phyloP scores from a whole-genome alignment of 2,797 vertebrate genomes.

The Fistularia tabacaria region DNA sequence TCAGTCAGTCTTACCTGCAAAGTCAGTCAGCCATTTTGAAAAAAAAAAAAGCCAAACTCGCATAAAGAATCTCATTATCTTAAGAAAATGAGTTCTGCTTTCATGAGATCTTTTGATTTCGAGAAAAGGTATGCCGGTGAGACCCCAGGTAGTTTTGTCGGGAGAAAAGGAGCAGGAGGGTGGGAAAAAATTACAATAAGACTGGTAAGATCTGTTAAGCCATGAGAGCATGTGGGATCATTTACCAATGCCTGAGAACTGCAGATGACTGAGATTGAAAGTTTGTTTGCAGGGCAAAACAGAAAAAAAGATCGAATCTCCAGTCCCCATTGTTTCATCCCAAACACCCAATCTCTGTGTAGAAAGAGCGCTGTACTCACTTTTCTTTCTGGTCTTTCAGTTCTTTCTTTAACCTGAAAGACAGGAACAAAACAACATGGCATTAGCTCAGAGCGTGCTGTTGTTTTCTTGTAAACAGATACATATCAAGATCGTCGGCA shows the following conservation, averaged over 20 bases:
- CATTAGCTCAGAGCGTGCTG: conserved; percentile 46
- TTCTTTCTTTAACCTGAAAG: conserved; percentile 91
- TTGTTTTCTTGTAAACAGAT: conserved; percentile 55
- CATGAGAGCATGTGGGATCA: conserved; percentile 8
- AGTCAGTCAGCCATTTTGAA: too few relatives aligned
- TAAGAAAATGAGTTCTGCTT: too few relatives aligned
- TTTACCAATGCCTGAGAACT: background rate
- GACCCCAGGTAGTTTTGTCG: too few relatives aligned
- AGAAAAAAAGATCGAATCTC: conserved; percentile 4
- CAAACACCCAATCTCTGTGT: conserved; percentile 9
- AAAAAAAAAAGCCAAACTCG: too few relatives aligned
- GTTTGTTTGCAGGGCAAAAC: conserved; percentile 36
- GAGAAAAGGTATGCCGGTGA: too few relatives aligned
- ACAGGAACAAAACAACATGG: conserved; percentile 55
- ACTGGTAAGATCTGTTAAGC: conserved; percentile 7
- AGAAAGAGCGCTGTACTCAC: conserved; percentile 81
- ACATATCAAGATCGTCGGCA: conserved; percentile 31
- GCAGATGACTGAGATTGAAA: conserved; percentile 25
- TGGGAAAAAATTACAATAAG: conserved; percentile 2
- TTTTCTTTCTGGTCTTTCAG: conserved; percentile 88
- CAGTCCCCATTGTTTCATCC: background rate
- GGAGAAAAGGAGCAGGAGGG: too few relatives aligned
- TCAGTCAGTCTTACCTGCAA: too few relatives aligned
- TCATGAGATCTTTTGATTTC: too few relatives aligned
- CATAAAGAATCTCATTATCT: too few relatives aligned